These are phyloP conservation scores for Silurus aristotelis DNA, from an alignment of 2,797 vertebrate genomes.

Conservation along the genomic window DNA sequence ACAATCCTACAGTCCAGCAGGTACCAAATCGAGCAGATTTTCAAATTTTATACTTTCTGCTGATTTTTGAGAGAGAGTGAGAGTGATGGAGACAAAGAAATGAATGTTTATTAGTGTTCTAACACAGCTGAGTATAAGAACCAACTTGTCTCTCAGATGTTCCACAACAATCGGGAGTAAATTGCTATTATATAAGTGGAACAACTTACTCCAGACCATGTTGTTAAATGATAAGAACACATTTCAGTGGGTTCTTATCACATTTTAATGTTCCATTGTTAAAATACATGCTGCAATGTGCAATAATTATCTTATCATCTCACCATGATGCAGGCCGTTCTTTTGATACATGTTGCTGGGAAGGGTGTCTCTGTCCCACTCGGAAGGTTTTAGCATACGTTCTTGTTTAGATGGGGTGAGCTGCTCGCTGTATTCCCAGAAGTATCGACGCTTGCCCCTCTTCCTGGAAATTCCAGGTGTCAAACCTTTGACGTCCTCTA, in stretches of 20 bases:
- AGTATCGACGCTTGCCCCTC: slow-evolving; percentile 93
- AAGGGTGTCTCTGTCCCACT: slow-evolving; percentile 94
- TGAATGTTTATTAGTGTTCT: background rate
- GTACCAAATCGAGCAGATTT: too few relatives aligned
- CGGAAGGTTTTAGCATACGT: slow-evolving; percentile 91
- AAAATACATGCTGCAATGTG: background rate
- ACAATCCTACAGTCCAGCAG: too few relatives aligned
- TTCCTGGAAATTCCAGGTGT: slow-evolving; percentile 89
- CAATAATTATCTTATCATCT: slow-evolving; percentile 46
- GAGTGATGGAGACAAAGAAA: background rate
- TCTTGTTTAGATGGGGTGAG: slow-evolving; percentile 91
- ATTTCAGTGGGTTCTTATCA: too few relatives aligned
- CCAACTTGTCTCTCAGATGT: background rate
- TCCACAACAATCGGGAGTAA: background rate
- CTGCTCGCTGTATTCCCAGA: slow-evolving; percentile 99
- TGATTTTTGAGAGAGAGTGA: background rate
- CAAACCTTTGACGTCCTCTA: slow-evolving; percentile 92
- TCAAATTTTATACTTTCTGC: background rate
- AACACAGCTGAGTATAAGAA: background rate
- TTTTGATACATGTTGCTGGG: slow-evolving; percentile 99
- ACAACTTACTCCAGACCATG: background rate
- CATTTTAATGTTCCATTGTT: too few relatives aligned
- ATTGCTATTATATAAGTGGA: background rate
- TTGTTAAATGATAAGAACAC: background rate
- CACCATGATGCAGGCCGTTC: slow-evolving; percentile 94